Evolutionary conservation across 2,888 invertebrate species (phyloP), one percentile per base, ranked within the genome.

Genomic region (Phoenoteleia sp.): DNA sequence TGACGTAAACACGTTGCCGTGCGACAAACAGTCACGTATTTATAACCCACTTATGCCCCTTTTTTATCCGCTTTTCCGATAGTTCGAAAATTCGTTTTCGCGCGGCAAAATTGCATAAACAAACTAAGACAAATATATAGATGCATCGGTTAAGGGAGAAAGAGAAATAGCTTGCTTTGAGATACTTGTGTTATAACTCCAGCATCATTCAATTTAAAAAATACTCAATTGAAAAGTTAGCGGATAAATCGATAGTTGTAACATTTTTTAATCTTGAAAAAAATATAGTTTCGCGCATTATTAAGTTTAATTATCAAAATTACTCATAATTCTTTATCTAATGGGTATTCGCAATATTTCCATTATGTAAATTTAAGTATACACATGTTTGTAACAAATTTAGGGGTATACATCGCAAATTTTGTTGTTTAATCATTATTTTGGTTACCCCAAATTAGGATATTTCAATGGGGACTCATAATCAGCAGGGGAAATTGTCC

Each of bases 21-120:
- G 54, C 45, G 27, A 75, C 75, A 64, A 64, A 75, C 64, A 54
- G 52, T 62, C 62, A 39, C 54, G 64, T 75, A 75, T 66, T 75
- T 75, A 75, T 64, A 75, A 75, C 75, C 64, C 75, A 75, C 75
- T 75, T 75, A 64, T 45, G 45, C 29, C 54, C 9, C 42, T 42
- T 49, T 71, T 72, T 56, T 69, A 42, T 64, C 23, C 56, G 64
- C 54, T 75, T 75, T 64, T 15, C 56, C 75, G 56, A 75, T 64
- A 75, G 64, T 75, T 75, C 27, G 64, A 42, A 64, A 64, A 75
- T 75, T 64, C 42, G 42, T 72, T 72, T 74, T 62, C 47, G 27
- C 58, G 15, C 25, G 29, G 25, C 39, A 56, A 64, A 64, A 64
- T 75, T 64, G 54, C 64, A 75, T 75, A 75, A 54, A 75, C 56